These are phyloP conservation scores for Phortica okadai DNA, from an alignment of 2,888 invertebrate species.

Conservation along the genomic window DNA sequence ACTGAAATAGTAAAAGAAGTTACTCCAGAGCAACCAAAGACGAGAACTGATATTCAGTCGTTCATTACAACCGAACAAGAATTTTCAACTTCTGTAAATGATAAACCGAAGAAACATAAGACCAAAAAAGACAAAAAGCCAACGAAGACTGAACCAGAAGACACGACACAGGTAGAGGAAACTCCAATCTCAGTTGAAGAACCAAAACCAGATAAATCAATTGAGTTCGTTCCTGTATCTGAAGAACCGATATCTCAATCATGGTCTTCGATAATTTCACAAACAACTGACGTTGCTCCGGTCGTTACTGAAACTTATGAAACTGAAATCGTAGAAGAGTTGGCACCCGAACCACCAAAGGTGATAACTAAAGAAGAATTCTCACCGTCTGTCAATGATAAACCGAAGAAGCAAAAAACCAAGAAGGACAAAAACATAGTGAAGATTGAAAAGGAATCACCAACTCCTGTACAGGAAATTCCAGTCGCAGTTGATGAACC, in stretches of 20 bases:
- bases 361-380: no score
- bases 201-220: constrained; percentile 3
- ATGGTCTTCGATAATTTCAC: constrained; percentile 45
- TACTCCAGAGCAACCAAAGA: neutral
- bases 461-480: no score
- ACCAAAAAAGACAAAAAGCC: no score
- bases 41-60: neutral
- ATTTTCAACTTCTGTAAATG: neutral
- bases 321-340: neutral
- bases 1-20: neutral
- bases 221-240: neutral
- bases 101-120: constrained; percentile 7
- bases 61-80: constrained; percentile 29
- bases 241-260: no score
- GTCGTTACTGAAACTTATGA: neutral
- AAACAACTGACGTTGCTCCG: neutral
- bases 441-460: neutral
- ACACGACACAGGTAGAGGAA: constrained; percentile 33
- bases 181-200: constrained; percentile 35
- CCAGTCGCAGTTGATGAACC: no score
- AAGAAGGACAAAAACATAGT: no score
- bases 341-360: no score
- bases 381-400: no score
- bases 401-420: neutral
- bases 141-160: no score